Evolutionary conservation across 2,113 vertebrate genomes (phyloP), one percentile per base, ranked within the genome.

Genomic region (Esox niger): DNA sequence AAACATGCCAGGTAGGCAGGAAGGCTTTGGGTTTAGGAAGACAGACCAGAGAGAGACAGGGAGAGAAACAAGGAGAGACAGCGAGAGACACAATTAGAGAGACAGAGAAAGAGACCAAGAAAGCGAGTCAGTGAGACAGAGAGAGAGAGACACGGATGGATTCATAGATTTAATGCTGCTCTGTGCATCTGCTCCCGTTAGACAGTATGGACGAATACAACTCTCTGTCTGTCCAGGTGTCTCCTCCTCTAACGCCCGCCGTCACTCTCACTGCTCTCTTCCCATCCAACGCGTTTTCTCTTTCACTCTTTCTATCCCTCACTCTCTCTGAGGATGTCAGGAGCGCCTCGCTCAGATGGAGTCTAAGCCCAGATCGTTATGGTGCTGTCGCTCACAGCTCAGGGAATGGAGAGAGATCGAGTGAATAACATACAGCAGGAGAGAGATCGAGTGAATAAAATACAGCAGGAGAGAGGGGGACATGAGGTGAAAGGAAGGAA

Each of bases 321-420:
- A 13, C 35, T 38, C 35, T 38, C 35, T 11, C 35, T 49, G 49
- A 68, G 70, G 32, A 61, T 75, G 76, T 77, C 63, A 69, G 80
- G 62, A 33, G 25, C 67, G 70, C 58, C 55, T 46, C 35, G 76
- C 5, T 62, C 38, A 70, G 57, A 66, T 66, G 21, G 21, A 47
- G 55, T 43, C 60, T 43, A 20, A 47, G 56, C 33, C 62, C 33
- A 47, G 72, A 63, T 79, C 20, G 7, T 49, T 49, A 49, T 13
- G n/a, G 47, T 21, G 69, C 74, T 63, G 62, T 38, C 74, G 66
- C 60, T 70, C 55, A 64, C 64, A 65, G 46, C 54, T 49, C 47
- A 49, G 6, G 47, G 2, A 38, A 69, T 46, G 46, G 33, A 68
- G 8, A 38, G 60, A n/a, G n/a, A 31, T n/a, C n/a, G n/a, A n/a